Evolutionary conservation across 2,797 vertebrate genomes (phyloP).

Genomic region (Onychomys torridus): DNA sequence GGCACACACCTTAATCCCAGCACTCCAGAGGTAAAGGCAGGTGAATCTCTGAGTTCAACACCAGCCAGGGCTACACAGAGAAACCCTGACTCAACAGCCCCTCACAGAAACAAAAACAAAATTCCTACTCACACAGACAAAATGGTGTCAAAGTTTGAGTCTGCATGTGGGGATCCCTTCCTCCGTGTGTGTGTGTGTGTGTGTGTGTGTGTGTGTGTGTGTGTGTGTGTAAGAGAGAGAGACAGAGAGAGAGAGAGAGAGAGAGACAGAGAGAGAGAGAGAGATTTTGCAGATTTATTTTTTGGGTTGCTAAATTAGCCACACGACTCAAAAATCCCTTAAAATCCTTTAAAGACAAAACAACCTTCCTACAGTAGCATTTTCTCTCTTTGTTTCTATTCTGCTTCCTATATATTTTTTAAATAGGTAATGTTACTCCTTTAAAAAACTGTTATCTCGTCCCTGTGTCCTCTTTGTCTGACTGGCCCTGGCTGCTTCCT

Average conservation of each 20-base stretch:
- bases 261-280: no score
- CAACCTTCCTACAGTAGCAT: background rate
- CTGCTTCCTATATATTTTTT: background rate
- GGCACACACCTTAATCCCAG: background rate
- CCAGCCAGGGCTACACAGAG: background rate
- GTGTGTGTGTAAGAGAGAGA: no score
- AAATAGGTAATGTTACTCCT: background rate
- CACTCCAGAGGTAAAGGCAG: background rate
- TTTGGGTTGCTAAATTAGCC: slow-evolving; percentile 27
- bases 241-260: no score
- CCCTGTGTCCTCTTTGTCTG: background rate
- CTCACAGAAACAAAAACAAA: no score
- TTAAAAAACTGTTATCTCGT: background rate
- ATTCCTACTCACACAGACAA: background rate
- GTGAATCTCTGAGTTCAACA: background rate
- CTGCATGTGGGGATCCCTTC: no score
- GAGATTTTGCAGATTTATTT: background rate
- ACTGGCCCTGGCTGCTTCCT: background rate
- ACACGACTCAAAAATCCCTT: background rate
- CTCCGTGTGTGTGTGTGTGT: background rate
- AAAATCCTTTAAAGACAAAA: background rate
- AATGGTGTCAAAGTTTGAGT: background rate
- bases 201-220: background rate
- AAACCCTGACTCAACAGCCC: background rate
- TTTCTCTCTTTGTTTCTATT: slow-evolving; percentile 1